These are phyloP conservation scores for Oreotrochilus melanogaster DNA, from an alignment of 2,113 vertebrate genomes.

Conservation along the genomic window DNA sequence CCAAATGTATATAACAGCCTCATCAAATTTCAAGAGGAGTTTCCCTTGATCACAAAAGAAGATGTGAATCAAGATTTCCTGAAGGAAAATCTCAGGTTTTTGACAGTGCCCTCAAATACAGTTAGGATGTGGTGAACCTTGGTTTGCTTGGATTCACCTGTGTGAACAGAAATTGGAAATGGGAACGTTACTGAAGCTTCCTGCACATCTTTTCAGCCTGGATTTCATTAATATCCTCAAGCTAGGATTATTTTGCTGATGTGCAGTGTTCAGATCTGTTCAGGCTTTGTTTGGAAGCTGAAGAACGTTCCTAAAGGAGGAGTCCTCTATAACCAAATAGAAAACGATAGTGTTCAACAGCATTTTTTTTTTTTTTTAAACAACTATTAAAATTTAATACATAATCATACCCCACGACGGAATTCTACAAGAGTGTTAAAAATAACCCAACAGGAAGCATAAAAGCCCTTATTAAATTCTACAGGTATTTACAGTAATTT, in stretches of 20 bases:
- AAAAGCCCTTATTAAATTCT: conserved; percentile 66
- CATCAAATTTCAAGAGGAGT: conserved; percentile 1
- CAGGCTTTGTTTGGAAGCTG: conserved; percentile 52
- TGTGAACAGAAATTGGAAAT: conserved; percentile 8
- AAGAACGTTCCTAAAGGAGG: conserved; percentile 18
- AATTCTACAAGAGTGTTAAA: conserved; percentile 58
- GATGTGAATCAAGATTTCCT: conserved; percentile 28
- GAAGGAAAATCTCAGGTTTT: conserved; percentile 20
- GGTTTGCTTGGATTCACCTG: conserved; percentile 53
- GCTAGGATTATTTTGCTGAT: conserved; percentile 42
- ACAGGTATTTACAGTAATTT: conserved; percentile 64
- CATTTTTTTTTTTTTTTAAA: neutral
- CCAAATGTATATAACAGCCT: neutral
- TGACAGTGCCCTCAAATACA: conserved; percentile 11
- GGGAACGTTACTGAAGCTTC: conserved; percentile 23
- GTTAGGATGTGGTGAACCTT: conserved; percentile 32
- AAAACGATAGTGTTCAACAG: conserved; percentile 1
- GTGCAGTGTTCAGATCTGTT: neutral
- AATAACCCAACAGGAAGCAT: conserved; percentile 69
- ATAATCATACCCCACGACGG: neutral
- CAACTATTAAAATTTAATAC: conserved; percentile 42
- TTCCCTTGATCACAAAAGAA: neutral
- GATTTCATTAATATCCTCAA: conserved; percentile 43
- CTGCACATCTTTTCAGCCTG: conserved; percentile 10
- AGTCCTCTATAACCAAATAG: neutral